Percentiles rank a stretch among this genome's conserved stretches.
Evolutionary conservation across 2,888 invertebrate species (phyloP).

Genomic region (Leptopterna dolabrata): DNA sequence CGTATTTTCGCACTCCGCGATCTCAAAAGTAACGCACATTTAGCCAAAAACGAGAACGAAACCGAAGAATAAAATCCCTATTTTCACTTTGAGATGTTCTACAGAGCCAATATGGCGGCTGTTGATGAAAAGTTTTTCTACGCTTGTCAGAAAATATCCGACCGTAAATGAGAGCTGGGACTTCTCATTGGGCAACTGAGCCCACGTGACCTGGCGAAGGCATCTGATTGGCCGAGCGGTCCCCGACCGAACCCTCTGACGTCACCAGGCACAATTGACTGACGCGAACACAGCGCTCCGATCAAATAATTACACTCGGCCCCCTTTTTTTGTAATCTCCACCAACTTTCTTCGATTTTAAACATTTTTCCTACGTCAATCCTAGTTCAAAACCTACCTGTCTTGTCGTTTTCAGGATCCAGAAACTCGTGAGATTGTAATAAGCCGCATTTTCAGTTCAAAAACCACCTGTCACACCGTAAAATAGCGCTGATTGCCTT

Average conservation of each 20-base stretch:
- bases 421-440: background rate
- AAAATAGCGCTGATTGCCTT: background rate
- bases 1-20: background rate
- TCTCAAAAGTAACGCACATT: constrained; percentile 5
- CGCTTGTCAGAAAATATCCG: constrained; percentile 88
- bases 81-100: constrained; percentile 76
- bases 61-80: constrained; percentile 73
- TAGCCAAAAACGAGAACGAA: constrained; percentile 63
- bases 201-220: constrained; percentile 68
- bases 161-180: constrained; percentile 68
- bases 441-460: background rate
- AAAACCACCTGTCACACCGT: background rate
- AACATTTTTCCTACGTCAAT: background rate
- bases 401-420: background rate
- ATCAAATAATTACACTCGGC: background rate
- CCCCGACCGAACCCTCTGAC: constrained; percentile 60
- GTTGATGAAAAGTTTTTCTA: constrained; percentile 94
- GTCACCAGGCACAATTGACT: constrained; percentile 53
- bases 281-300: background rate
- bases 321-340: background rate
- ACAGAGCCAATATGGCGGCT: constrained; percentile 92
- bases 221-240: constrained; percentile 67
- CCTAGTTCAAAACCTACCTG: background rate
- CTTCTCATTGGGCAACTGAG: constrained; percentile 67
- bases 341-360: background rate